A percentile compares a stretch with the other conserved stretches of the same genome.
phyloP scores from a whole-genome alignment of 64 coral and sea anemone species.

The Actinia tenebrosa region DNA sequence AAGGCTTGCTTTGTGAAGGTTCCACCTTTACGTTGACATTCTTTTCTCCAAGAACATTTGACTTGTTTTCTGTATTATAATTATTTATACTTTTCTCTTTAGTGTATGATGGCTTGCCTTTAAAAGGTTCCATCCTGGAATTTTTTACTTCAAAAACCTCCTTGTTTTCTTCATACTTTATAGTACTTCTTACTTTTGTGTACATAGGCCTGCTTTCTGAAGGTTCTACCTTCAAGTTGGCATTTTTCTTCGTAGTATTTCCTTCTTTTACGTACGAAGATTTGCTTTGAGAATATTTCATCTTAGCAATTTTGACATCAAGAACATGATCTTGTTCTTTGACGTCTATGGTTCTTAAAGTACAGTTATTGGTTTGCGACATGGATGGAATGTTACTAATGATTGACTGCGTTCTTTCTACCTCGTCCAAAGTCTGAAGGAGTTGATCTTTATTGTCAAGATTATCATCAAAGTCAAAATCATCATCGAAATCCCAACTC shows the following conservation, averaged over 20 bases:
- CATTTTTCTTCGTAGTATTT: neutral
- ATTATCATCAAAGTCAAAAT: conserved; percentile 26
- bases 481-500: conserved; percentile 51
- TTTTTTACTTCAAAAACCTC: neutral
- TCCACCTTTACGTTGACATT: neutral
- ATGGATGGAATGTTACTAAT: neutral
- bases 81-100: too few species aligned
- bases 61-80: neutral
- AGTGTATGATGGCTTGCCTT: neutral
- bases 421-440: conserved; percentile 30
- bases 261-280: too few species aligned
- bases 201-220: neutral
- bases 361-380: neutral
- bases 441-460: conserved; percentile 38
- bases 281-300: neutral
- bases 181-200: neutral
- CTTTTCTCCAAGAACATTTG: neutral
- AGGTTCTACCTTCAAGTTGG: conserved; percentile 22
- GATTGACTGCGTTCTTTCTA: conserved; percentile 44
- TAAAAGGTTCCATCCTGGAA: neutral
- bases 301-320: neutral
- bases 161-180: neutral
- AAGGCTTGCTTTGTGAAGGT: neutral
- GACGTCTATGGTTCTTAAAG: too few species aligned
- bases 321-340: neutral